Base-by-base conservation (phyloP, 2,888 invertebrate genomes). In the Eilema caniola region DNA sequence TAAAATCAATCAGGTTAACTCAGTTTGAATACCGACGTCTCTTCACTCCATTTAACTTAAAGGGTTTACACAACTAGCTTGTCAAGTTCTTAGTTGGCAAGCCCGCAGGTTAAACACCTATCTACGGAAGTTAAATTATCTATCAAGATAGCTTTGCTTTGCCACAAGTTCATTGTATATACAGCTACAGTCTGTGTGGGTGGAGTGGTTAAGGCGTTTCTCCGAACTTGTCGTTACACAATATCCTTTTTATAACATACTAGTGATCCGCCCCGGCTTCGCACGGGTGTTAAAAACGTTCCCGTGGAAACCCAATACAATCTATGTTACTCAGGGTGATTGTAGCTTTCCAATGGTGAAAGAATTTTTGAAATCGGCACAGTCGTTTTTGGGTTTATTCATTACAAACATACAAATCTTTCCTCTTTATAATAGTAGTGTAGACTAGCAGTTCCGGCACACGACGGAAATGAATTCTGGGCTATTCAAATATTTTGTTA, bases 81-180 rank as follows among this genome's bases (percentile, higher is more conserved):
- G n/a, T 33, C 61, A 62, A 33, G 23, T n/a, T 23, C 14, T 31
- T 14, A 62, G n/a, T 33, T 33, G 1, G n/a, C 5, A 62, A 14
- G 4, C 61, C 61, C 61, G 28, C 61, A 53, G 53, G 53, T 53
- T n/a, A 53, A 53, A 53, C 53, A 53, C 53, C 53, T 53, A 3
- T 53, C 53, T 53, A 53, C n/a, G 53, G n/a, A 53, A 53, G n/a
- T 53, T 53, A 53, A n/a, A 53, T 53, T 53, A 53, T 53, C n/a
- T 53, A 53, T 53, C 7, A 10, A n/a, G 10, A 53, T 53, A 53
- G n/a, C 8, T 53, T 61, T 12, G 31, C 23, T 62, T 33, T 62
- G 61, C n/a, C 31, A n/a, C 31, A 33, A 11, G n/a, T n/a, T n/a
- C 47, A 53, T 3, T 1, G 53, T 53, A 10, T 53, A 53, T 53